Base-by-base conservation (phyloP, 2,888 invertebrate genomes). In the Habroteleia sp. region DNA sequence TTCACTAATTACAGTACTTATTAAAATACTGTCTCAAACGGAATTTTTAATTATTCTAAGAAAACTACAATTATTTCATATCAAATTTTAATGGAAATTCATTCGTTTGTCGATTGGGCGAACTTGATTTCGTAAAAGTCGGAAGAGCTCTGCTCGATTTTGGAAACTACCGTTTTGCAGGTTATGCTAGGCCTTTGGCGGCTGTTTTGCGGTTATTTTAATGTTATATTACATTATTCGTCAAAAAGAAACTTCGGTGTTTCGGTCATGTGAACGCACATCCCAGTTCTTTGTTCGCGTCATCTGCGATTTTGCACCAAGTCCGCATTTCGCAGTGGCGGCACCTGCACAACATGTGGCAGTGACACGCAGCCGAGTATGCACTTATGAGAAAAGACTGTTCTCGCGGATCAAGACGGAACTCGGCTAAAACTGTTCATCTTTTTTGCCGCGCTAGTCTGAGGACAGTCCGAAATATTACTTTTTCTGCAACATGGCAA, bases 321-420 rank as follows among this genome's bases (percentile, higher is more conserved):
- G 44, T 65, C 23, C 52, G 52, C 48, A 42, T 60, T 73, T 73
- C 46, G 52, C 60, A 52, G 48, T 16, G 17, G 41, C 29, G 44
- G 58, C 73, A 73, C 73, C 73, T 72, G 72, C 56, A 56, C 72
- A 44, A 54, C 72, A 72, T 63, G 63, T 72, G 63, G 72, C 56
- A 42, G 58, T 63, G 56, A 72, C 63, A 58, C 33, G 39, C 46
- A 48, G 35, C 20, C 14, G 48, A 63, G 39, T 27, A 23, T 46
- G 52, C 31, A 69, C 62, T 63, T 72, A 63, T 65, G 58, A 63
- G 63, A 72, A 65, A 65, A 50, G 31, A 14, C 46, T 27, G 13
- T 35, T 10, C 23, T 17, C 29, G 14, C 41, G 33, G 44, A 42
- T 17, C 48, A 52, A 44, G 54, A 35, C 35, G 46, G 46, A 41